These are phyloP conservation scores for Lophotis ruficrista DNA, from an alignment of 2,113 vertebrate genomes.

Conservation along the genomic window DNA sequence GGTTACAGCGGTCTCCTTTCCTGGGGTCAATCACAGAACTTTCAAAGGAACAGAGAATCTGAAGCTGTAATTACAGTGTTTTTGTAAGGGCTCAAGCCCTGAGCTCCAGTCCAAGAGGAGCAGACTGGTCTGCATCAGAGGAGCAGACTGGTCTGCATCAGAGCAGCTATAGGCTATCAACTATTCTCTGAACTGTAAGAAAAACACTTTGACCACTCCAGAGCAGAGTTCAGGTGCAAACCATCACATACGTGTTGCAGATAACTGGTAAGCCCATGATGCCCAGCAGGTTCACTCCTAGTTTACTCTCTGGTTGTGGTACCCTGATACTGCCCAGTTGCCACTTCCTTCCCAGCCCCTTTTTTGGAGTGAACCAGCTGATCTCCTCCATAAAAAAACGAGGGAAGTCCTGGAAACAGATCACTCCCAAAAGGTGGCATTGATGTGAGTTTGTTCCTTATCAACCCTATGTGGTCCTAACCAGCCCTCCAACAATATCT, in stretches of 20 bases:
- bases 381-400: neutral
- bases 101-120: neutral
- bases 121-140: neutral
- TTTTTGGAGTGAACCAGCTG: neutral
- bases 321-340: neutral
- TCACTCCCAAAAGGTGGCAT: neutral
- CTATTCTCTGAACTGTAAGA: neutral
- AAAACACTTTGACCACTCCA: neutral
- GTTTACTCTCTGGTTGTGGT: neutral
- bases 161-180: neutral
- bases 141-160: neutral
- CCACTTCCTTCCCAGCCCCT: neutral
- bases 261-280: neutral
- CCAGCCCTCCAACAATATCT: neutral
- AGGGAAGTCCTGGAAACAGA: neutral
- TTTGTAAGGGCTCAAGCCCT: neutral
- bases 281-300: neutral
- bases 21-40: neutral
- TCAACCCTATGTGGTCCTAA: neutral
- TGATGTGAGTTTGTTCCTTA: neutral
- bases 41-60: neutral
- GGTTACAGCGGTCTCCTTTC: neutral
- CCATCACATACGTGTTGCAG: fast-evolving
- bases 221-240: neutral
- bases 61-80: neutral